Conservation (phyloP, 1,140 invertebrate species). For the Gonatopus flavifemur region DNA sequence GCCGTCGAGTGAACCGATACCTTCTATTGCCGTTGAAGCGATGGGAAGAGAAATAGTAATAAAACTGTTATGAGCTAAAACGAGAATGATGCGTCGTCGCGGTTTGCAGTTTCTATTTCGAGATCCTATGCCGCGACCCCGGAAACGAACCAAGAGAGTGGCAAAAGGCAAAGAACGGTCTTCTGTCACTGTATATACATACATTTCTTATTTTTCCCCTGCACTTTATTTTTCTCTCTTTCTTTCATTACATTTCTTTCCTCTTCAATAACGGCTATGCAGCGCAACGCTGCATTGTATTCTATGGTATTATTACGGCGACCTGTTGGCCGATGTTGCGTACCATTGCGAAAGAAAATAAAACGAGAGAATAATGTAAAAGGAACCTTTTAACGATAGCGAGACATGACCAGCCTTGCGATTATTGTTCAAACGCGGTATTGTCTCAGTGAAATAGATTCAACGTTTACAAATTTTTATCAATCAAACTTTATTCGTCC, state of each 20-base stretch:
- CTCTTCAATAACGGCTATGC: constrained; percentile 14
- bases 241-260: constrained; percentile 1
- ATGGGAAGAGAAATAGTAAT: too few relatives aligned
- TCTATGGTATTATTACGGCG: constrained; percentile 21
- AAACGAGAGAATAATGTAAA: too few relatives aligned
- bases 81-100: constrained; percentile 45
- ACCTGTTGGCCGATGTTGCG: constrained; percentile 4
- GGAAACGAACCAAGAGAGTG: constrained; percentile 47
- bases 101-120: constrained; percentile 52
- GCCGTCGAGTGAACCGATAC: constrained; percentile 39
- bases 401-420: too few relatives aligned
- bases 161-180: constrained; percentile 22
- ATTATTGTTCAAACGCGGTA: too few relatives aligned
- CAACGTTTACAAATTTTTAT: too few relatives aligned
- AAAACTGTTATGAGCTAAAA: constrained; percentile 54
- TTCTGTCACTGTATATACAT: too few relatives aligned
- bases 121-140: constrained; percentile 55
- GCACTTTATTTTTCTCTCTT: background rate
- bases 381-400: too few relatives aligned
- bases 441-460: too few relatives aligned
- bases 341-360: too few relatives aligned
- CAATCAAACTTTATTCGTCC: too few relatives aligned
- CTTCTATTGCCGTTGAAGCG: constrained; percentile 47
- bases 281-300: constrained; percentile 25
- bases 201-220: constrained; percentile 9